Base-by-base conservation (phyloP, 1,140 invertebrate species). In the Holcopasites calliopsidis region DNA sequence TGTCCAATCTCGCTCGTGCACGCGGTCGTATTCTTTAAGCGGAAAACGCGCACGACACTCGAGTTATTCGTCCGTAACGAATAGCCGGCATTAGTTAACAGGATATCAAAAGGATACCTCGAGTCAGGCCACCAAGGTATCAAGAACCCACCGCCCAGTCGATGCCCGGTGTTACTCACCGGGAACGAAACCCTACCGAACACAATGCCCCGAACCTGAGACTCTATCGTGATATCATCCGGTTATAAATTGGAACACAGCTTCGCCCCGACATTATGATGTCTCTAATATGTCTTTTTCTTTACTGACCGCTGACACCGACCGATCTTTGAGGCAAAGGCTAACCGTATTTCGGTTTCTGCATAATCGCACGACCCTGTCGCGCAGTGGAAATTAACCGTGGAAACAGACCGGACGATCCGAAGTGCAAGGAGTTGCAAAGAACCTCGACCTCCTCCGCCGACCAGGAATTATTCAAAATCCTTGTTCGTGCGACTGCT, bases 221-320 rank as follows among this genome's bases (percentile, higher is more conserved):
- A 90, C 89, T 90, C 86, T 87, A 90, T 90, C 90, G 89, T 88
- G 90, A 91, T 92, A 91, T 91, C 89, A 87, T 88, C 88, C 88
- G 85, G 90, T 92, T 91, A 92, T 92, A 91, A 92, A 92, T 92
- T 91, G 89, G 90, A 91, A 91, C 90, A 91, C 88, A 90, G 88
- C 87, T 88, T 90, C 87, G 84, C 66, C 80, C 87, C 90, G 91
- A 90, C 91, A 91, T 91, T 92, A 92, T 91, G 91, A 91, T 91
- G 89, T 90, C 89, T 91, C 90, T 92, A 92, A 92, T 91, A 92
- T 90, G 90, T 91, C 91, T 90, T 91, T 91, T 90, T 90, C 85
- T 82, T 83, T 79, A 77, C 84, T 80, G 81, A 64, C 69, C 81
- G 73, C 80, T 72, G 72, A n/a, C n/a, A 80, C 80, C 77, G 23